phyloP scores from a whole-genome alignment of 37 sponge, comb jelly and placozoan species.

The Halichondria panicea region DNA sequence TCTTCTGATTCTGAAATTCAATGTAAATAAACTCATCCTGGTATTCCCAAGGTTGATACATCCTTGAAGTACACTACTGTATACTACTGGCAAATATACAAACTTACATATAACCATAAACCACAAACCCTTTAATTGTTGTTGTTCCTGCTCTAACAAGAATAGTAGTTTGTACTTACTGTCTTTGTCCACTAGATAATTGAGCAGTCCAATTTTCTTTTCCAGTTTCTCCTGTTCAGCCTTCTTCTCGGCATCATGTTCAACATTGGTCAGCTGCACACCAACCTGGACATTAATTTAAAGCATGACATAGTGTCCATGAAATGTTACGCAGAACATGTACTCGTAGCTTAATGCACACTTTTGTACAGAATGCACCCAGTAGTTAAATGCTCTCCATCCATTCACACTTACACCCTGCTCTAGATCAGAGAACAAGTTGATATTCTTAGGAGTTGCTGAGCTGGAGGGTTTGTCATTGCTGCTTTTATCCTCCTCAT shows the following conservation, averaged over 20 bases:
- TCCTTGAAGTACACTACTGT: neutral
- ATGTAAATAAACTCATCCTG: neutral
- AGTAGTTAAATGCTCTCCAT: neutral
- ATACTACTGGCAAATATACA: neutral
- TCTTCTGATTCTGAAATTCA: conserved; percentile 24
- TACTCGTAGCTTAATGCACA: neutral
- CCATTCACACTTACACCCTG: conserved; percentile 53
- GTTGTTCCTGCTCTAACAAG: too few species aligned
- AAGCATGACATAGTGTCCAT: too few species aligned
- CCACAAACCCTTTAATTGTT: neutral
- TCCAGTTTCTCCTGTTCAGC: conserved; percentile 79
- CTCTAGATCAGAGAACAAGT: conserved; percentile 70
- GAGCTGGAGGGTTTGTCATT: too few species aligned
- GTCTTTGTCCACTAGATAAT: conserved; percentile 83
- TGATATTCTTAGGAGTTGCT: conserved; percentile 36
- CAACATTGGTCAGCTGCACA: conserved; percentile 51
- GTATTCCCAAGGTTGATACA: neutral
- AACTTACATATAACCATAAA: neutral
- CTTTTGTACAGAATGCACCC: neutral
- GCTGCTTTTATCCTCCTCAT: conserved; percentile 1
- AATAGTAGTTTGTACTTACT: conserved; percentile 36
- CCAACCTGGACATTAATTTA: conserved; percentile 40
- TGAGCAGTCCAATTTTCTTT: conserved; percentile 79
- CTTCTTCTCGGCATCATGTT: conserved; percentile 77
- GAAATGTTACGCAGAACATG: neutral